phyloP scores from a whole-genome alignment of 2,888 invertebrate genomes.

The Stenodema calcarata region DNA sequence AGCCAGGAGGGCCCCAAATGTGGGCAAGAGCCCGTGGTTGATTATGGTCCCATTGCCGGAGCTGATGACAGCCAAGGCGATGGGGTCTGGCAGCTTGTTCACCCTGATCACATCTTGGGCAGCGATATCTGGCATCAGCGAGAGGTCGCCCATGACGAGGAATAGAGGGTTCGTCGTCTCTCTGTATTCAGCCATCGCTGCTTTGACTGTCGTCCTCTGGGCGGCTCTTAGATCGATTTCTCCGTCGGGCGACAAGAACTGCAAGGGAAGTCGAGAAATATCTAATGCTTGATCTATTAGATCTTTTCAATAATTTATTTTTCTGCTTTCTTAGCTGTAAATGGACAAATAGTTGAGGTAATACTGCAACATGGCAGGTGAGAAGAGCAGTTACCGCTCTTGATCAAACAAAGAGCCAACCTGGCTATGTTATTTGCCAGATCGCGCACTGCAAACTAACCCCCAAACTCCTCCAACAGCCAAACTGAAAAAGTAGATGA shows the following conservation, averaged over 20 bases:
- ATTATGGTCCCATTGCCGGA: neutral
- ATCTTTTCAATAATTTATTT: too few species aligned
- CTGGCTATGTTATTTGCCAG: too few species aligned
- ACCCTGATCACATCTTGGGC: neutral
- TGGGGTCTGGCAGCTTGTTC: neutral
- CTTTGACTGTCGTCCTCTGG: neutral
- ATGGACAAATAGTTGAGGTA: too few species aligned
- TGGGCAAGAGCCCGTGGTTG: constrained; percentile 8
- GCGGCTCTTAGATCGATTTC: neutral
- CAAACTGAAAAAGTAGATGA: too few species aligned
- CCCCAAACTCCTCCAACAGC: too few species aligned
- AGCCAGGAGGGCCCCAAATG: constrained; percentile 4
- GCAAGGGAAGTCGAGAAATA: neutral
- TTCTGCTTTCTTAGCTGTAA: too few species aligned
- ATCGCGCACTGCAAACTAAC: too few species aligned
- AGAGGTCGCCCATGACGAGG: neutral
- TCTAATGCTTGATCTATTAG: too few species aligned
- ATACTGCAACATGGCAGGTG: too few species aligned
- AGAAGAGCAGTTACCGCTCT: too few species aligned
- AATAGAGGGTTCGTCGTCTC: neutral
- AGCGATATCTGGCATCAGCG: neutral
- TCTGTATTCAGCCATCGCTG: neutral
- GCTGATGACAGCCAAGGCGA: neutral
- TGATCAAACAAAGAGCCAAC: too few species aligned
- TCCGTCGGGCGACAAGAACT: neutral